Conservation (phyloP, 2,888 invertebrate genomes). For the Diachrysia chrysitis region DNA sequence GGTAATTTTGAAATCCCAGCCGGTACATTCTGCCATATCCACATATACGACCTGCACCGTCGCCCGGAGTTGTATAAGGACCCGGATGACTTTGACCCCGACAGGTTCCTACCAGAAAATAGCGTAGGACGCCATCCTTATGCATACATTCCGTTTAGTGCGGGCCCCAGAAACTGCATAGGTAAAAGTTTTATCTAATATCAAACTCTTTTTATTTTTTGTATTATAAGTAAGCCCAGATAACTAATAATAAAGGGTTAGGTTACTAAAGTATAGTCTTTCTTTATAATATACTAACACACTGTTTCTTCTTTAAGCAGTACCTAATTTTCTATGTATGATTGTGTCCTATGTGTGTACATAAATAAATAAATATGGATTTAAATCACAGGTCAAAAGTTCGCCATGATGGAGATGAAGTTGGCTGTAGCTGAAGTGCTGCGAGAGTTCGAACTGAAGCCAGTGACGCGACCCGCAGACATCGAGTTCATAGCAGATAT, state of each 20-base stretch:
- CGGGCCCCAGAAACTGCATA: slow-evolving; percentile 91
- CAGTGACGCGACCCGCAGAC: slow-evolving; percentile 84
- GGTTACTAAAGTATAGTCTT: too few relatives aligned
- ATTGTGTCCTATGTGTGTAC: too few relatives aligned
- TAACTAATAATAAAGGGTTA: not conserved
- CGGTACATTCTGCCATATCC: slow-evolving; percentile 85
- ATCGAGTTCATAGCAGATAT: slow-evolving; percentile 76
- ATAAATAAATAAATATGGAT: too few relatives aligned
- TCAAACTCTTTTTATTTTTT: too few relatives aligned
- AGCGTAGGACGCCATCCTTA: slow-evolving; percentile 89
- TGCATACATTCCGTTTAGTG: slow-evolving; percentile 91
- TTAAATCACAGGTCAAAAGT: slow-evolving; percentile 87
- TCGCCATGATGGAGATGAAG: slow-evolving; percentile 90
- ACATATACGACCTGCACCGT: slow-evolving; percentile 91
- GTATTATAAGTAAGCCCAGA: not conserved
- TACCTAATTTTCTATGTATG: too few relatives aligned
- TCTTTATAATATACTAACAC: too few relatives aligned
- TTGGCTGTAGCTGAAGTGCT: slow-evolving; percentile 85
- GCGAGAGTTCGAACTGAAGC: slow-evolving; percentile 81
- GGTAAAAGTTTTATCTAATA: slow-evolving; percentile 58
- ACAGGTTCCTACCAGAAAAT: slow-evolving; percentile 91
- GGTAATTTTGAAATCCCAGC: slow-evolving; percentile 86
- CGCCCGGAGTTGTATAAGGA: slow-evolving; percentile 90
- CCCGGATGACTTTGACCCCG: slow-evolving; percentile 91
- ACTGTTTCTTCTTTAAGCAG: too few relatives aligned